Conservation (phyloP, 2,113 vertebrate species). For the Trachemys scripta region DNA sequence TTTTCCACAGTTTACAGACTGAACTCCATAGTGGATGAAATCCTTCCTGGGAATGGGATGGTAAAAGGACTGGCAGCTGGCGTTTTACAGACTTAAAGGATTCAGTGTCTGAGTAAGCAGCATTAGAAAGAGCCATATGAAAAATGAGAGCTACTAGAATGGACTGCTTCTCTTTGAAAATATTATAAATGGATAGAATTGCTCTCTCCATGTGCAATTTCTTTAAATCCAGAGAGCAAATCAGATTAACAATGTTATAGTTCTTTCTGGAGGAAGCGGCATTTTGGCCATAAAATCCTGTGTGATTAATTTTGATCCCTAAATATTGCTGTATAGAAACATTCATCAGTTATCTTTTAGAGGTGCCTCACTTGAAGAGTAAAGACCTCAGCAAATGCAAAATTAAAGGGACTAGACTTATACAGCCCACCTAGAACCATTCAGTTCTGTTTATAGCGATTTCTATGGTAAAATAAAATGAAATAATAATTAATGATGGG, state of each 20-base stretch:
- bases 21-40: slow-evolving; percentile 10
- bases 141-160: slow-evolving; percentile 10
- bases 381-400: background rate
- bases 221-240: slow-evolving; percentile 63
- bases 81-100: slow-evolving; percentile 46
- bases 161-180: background rate
- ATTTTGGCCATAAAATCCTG: slow-evolving; percentile 40
- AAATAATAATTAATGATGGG: background rate
- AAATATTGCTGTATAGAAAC: slow-evolving; percentile 26
- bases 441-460: background rate
- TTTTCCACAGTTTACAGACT: slow-evolving; percentile 7
- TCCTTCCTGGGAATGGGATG: slow-evolving; percentile 1
- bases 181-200: slow-evolving; percentile 33
- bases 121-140: slow-evolving; percentile 21
- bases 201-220: slow-evolving; percentile 40
- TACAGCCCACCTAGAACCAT: background rate
- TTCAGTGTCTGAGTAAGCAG: slow-evolving; percentile 28
- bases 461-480: background rate
- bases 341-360: slow-evolving; percentile 1
- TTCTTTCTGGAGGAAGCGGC: slow-evolving; percentile 35
- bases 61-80: slow-evolving; percentile 25
- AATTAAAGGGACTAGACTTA: background rate
- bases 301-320: slow-evolving; percentile 57
- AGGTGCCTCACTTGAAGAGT: background rate
- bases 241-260: slow-evolving; percentile 60